Percentiles rank a stretch among this genome's conserved stretches.
These are phyloP conservation scores for Paedocypris micromegethes DNA, from an alignment of 2,797 vertebrate species.

Conservation along the genomic window DNA sequence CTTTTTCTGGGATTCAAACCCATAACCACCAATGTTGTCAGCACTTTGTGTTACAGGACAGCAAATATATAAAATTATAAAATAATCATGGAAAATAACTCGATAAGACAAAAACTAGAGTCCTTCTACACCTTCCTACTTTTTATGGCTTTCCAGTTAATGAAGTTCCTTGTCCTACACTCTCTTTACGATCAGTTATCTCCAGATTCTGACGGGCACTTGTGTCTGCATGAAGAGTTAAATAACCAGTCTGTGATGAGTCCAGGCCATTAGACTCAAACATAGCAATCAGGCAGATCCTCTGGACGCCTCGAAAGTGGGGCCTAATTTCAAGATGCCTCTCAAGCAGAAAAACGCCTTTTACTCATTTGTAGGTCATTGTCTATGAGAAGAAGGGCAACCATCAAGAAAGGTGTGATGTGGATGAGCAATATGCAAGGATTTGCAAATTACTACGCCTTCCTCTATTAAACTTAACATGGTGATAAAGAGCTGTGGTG, in stretches of 20 bases:
- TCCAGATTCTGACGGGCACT: conserved; percentile 23
- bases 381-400: neutral
- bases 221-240: conserved; percentile 24
- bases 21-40: no score
- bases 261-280: conserved; percentile 30
- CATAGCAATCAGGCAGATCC: conserved; percentile 28
- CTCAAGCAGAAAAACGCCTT: conserved; percentile 24
- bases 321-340: conserved; percentile 30
- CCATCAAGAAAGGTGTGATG: neutral
- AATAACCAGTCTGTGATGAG: conserved; percentile 37
- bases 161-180: conserved; percentile 11
- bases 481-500: conserved; percentile 19
- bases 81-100: no score
- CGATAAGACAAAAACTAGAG: neutral
- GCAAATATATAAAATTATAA: no score
- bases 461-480: conserved; percentile 33
- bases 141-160: conserved; percentile 7
- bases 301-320: conserved; percentile 23
- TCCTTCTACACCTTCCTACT: conserved; percentile 6
- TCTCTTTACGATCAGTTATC: conserved; percentile 22
- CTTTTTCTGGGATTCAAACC: no score
- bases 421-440: conserved; percentile 12
- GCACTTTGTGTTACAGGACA: no score
- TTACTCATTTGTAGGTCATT: conserved; percentile 2
- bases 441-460: conserved; percentile 13